phyloP scores from a whole-genome alignment of 2,113 vertebrate genomes.

The Dendropsophus ebraccatus region DNA sequence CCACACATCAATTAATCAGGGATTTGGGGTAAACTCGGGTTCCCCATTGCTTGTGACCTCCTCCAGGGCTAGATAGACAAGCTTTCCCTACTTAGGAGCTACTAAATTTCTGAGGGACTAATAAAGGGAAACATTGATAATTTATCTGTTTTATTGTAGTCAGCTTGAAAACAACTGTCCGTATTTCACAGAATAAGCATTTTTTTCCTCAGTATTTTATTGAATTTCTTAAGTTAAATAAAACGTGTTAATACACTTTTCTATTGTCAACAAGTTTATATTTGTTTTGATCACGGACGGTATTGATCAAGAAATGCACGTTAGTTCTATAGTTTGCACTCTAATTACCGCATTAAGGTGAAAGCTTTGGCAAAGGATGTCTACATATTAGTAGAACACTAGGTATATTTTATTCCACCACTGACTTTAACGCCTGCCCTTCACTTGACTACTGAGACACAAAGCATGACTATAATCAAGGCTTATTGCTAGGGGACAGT shows the following conservation, averaged over 20 bases:
- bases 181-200: neutral
- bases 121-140: neutral
- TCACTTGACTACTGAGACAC: neutral
- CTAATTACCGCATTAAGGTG: neutral
- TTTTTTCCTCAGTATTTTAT: neutral
- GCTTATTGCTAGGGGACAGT: constrained; percentile 37
- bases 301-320: no score
- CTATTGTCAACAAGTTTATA: no score
- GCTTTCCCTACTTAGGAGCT: no score
- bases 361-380: neutral
- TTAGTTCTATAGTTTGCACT: neutral
- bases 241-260: no score
- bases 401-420: neutral
- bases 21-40: no score
- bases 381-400: neutral
- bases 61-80: no score
- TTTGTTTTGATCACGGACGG: neutral
- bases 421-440: constrained; percentile 31
- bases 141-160: neutral
- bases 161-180: neutral
- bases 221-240: neutral
- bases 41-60: no score
- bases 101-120: neutral
- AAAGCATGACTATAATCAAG: constrained; percentile 16
- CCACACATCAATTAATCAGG: no score